phyloP scores from a whole-genome alignment of 2,888 invertebrate species.

The Caenorhabditis auriculariae region DNA sequence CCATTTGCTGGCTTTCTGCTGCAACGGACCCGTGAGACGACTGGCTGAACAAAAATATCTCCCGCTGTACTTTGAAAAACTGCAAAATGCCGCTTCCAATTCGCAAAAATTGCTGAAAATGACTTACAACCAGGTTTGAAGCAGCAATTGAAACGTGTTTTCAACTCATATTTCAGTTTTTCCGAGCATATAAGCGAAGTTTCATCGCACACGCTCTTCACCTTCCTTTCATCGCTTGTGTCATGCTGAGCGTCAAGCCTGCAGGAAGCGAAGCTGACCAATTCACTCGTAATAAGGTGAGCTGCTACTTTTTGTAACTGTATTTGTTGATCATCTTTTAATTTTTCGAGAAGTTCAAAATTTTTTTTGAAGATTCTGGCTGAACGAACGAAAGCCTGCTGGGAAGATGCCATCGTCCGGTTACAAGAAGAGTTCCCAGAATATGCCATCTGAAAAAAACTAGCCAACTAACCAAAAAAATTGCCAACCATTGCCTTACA shows the following conservation, averaged over 20 bases:
- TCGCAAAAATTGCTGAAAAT: slow-evolving; percentile 15
- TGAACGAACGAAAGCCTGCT: slow-evolving; percentile 22
- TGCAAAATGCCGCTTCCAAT: slow-evolving; percentile 7
- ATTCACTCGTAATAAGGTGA: slow-evolving; percentile 16
- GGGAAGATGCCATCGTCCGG: slow-evolving; percentile 33
- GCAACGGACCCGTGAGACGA: slow-evolving; percentile 18
- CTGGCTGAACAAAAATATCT: slow-evolving; percentile 20
- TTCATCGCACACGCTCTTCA: slow-evolving; percentile 37
- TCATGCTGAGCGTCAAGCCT: slow-evolving; percentile 31
- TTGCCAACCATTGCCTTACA: no score
- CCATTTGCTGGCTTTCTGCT: slow-evolving; percentile 36
- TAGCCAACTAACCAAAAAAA: no score
- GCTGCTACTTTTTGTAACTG: neutral
- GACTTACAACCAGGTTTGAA: slow-evolving; percentile 10
- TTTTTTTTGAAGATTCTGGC: slow-evolving; percentile 17
- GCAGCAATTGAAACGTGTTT: neutral
- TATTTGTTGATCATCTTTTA: neutral
- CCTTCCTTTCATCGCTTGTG: slow-evolving; percentile 35
- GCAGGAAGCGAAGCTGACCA: slow-evolving; percentile 13
- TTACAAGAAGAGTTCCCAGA: slow-evolving; percentile 33
- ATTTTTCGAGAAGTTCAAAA: neutral
- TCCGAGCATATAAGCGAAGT: slow-evolving; percentile 27
- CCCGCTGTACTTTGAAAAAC: slow-evolving; percentile 21
- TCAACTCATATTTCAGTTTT: slow-evolving; percentile 15
- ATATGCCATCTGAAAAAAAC: slow-evolving; percentile 11